These are phyloP conservation scores for Drosophila suboccidentalis DNA, from an alignment of 2,888 invertebrate species.

Conservation along the genomic window DNA sequence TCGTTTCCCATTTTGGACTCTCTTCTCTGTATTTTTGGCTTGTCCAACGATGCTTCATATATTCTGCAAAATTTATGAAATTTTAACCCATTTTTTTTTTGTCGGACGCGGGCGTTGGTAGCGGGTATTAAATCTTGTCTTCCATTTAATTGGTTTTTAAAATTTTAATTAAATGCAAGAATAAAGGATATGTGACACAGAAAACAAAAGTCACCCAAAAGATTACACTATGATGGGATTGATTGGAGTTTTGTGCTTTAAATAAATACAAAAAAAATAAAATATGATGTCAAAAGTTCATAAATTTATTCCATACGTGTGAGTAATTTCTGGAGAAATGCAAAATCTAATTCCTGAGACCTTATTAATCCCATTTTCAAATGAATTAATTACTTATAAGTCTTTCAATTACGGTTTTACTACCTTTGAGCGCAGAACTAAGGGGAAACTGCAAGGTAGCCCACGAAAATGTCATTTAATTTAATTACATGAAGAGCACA, in stretches of 20 bases:
- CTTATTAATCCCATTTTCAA: background rate
- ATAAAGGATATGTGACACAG: constrained; percentile 37
- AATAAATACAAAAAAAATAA: background rate
- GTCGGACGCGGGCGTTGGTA: constrained; percentile 1
- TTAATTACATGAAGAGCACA: constrained; percentile 31
- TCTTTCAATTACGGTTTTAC: background rate
- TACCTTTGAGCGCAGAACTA: background rate
- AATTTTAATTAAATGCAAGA: constrained; percentile 63
- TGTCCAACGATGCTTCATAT: constrained; percentile 57
- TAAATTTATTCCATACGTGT: background rate
- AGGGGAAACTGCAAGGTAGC: background rate
- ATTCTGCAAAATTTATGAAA: constrained; percentile 69
- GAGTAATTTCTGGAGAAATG: background rate
- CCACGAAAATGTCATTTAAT: constrained; percentile 25
- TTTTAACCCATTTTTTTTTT: constrained; percentile 67
- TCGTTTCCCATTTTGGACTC: constrained; percentile 31
- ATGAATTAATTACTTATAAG: background rate
- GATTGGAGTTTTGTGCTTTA: background rate
- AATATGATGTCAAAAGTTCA: background rate
- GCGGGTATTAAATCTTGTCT: constrained; percentile 61
- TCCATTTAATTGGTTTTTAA: constrained; percentile 61
- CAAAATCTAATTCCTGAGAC: background rate
- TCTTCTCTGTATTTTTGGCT: constrained; percentile 24
- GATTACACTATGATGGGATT: background rate
- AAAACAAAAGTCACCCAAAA: constrained; percentile 5